Conservation (phyloP, 1,140 invertebrate genomes). For the Berghia stephanieae region DNA sequence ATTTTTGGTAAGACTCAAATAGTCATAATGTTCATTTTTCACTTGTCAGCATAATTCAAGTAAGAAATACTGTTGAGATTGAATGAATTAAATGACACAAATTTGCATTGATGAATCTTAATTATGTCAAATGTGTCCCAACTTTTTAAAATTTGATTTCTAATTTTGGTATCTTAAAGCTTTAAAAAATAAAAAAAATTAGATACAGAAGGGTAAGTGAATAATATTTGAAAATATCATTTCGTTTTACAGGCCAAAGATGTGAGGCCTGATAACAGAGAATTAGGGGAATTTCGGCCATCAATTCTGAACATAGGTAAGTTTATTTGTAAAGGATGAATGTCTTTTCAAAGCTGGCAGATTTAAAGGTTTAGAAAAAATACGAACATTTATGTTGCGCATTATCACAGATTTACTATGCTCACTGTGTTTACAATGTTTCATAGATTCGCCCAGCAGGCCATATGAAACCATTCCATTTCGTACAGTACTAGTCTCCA, state of each 20-base stretch:
- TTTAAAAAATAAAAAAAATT: not conserved
- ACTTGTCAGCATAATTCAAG: not conserved
- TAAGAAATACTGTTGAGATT: not conserved
- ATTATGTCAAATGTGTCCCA: too few species aligned
- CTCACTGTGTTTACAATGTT: too few species aligned
- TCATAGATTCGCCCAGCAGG: too few species aligned
- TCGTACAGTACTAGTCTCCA: too few species aligned
- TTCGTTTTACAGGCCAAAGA: slow-evolving; percentile 57
- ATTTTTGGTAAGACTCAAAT: slow-evolving; percentile 67
- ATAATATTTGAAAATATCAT: not conserved
- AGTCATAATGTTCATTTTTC: not conserved
- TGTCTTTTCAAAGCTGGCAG: not conserved
- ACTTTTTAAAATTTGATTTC: not conserved
- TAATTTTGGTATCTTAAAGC: not conserved
- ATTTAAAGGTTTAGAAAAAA: not conserved
- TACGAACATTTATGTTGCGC: not conserved
- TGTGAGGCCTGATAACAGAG: slow-evolving; percentile 72
- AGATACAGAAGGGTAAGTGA: not conserved
- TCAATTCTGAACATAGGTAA: slow-evolving; percentile 61
- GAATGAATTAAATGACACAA: too few species aligned
- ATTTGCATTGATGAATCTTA: too few species aligned
- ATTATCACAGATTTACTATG: not conserved
- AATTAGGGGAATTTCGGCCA: slow-evolving; percentile 73
- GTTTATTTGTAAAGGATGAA: not conserved
- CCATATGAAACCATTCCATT: too few species aligned